Percentiles rank a stretch among this genome's conserved stretches.
phyloP scores from a whole-genome alignment of 2,888 invertebrate species.

The Drosophila recens region DNA sequence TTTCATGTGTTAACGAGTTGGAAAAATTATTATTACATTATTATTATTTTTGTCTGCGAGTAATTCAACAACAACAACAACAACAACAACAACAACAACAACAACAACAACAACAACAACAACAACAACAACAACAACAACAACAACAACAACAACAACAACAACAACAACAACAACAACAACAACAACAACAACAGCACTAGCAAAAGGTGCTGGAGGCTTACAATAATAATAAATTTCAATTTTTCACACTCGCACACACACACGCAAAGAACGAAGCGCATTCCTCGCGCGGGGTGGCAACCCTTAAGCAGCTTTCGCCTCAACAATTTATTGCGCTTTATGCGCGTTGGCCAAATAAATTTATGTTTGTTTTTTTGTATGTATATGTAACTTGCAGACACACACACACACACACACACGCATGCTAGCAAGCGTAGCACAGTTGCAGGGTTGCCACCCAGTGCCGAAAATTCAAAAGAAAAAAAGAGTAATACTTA shows the following conservation, averaged over 20 bases:
- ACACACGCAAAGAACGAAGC: background rate
- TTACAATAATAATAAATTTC: slow-evolving; percentile 78
- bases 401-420: slow-evolving; percentile 26
- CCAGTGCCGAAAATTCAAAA: background rate
- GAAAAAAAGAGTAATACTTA: slow-evolving; percentile 24
- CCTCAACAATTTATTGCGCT: slow-evolving; percentile 73
- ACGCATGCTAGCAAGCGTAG: slow-evolving; percentile 40
- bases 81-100: slow-evolving; percentile 29
- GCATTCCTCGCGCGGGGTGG: slow-evolving; percentile 37
- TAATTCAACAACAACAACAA: slow-evolving; percentile 57
- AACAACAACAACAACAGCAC: slow-evolving; percentile 31
- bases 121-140: slow-evolving; percentile 31
- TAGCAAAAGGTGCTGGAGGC: slow-evolving; percentile 54
- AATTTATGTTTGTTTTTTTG: slow-evolving; percentile 71
- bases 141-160: slow-evolving; percentile 24
- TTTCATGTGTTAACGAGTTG: slow-evolving; percentile 81
- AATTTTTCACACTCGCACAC: slow-evolving; percentile 67
- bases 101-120: slow-evolving; percentile 26
- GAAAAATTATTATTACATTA: slow-evolving; percentile 82
- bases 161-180: slow-evolving; percentile 37
- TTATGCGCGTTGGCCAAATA: slow-evolving; percentile 76
- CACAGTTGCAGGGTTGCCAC: slow-evolving; percentile 20
- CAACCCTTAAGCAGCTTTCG: slow-evolving; percentile 71
- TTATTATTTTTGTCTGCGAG: slow-evolving; percentile 79
- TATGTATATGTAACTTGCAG: slow-evolving; percentile 37